A percentile compares a stretch with the other conserved stretches of the same genome.
Evolutionary conservation across 2,797 vertebrate species (phyloP).

Genomic region (Bradypus variegatus): DNA sequence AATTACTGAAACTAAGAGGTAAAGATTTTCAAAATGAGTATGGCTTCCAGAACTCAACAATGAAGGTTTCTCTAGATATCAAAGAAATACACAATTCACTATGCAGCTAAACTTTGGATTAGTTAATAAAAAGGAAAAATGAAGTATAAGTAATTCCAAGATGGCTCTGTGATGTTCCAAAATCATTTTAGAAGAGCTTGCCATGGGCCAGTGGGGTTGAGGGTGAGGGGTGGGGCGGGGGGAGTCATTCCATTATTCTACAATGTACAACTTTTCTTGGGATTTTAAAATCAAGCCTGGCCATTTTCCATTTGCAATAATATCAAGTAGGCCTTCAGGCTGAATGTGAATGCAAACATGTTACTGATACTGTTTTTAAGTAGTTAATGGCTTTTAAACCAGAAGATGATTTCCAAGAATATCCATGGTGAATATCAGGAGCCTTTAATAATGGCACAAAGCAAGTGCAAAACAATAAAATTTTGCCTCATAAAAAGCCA

Average conservation of each 20-base stretch:
- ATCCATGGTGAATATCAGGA: background rate
- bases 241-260: background rate
- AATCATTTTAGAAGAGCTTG: background rate
- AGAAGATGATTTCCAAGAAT: background rate
- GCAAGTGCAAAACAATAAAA: background rate
- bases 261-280: background rate
- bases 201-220: background rate
- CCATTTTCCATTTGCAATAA: background rate
- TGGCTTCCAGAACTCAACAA: background rate
- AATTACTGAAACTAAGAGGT: background rate
- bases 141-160: background rate
- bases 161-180: background rate
- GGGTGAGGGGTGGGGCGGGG: too few species aligned
- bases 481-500: background rate
- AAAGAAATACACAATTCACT: background rate
- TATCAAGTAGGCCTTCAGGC: background rate
- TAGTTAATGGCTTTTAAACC: background rate
- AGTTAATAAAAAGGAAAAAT: background rate
- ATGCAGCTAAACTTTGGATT: background rate
- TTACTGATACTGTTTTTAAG: background rate
- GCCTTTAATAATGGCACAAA: background rate
- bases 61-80: background rate
- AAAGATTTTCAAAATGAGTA: background rate
- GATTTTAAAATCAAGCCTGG: background rate
- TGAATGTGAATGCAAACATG: background rate